Evolutionary conservation across 2,113 vertebrate species (phyloP).

Genomic region (Bubo scandiacus): DNA sequence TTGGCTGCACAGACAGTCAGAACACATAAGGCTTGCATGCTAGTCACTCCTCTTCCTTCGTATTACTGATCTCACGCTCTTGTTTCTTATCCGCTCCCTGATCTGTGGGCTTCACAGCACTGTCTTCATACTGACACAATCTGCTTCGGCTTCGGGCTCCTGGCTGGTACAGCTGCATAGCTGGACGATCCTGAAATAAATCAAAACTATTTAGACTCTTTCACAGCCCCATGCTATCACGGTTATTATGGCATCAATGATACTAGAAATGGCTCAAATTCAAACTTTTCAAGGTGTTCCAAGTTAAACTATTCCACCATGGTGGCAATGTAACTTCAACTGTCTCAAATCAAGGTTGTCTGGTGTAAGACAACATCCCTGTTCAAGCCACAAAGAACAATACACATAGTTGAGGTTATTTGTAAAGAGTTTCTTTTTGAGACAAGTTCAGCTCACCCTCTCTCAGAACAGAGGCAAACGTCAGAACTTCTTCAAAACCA

Average conservation of each 20-base stretch:
- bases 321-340: neutral
- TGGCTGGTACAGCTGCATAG: constrained; percentile 97
- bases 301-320: neutral
- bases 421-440: neutral
- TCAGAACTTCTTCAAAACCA: neutral
- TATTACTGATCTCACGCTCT: constrained; percentile 82
- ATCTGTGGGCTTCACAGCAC: constrained; percentile 67
- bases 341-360: neutral
- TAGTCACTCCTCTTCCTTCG: constrained; percentile 81
- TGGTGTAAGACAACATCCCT: neutral
- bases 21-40: constrained; percentile 71
- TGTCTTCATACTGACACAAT: constrained; percentile 69
- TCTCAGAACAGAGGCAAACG: neutral
- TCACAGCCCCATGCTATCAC: neutral
- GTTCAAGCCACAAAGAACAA: neutral
- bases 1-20: constrained; percentile 82
- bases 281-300: neutral
- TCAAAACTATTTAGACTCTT: constrained; percentile 29
- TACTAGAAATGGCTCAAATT: neutral
- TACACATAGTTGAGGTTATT: neutral
- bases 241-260: neutral
- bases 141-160: constrained; percentile 89
- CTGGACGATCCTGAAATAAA: constrained; percentile 90
- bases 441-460: neutral
- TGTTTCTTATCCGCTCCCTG: constrained; percentile 78